Evolutionary conservation across 2,797 vertebrate genomes (phyloP), one percentile per base, ranked within the genome.

Genomic region (Epinephelus malabaricus): DNA sequence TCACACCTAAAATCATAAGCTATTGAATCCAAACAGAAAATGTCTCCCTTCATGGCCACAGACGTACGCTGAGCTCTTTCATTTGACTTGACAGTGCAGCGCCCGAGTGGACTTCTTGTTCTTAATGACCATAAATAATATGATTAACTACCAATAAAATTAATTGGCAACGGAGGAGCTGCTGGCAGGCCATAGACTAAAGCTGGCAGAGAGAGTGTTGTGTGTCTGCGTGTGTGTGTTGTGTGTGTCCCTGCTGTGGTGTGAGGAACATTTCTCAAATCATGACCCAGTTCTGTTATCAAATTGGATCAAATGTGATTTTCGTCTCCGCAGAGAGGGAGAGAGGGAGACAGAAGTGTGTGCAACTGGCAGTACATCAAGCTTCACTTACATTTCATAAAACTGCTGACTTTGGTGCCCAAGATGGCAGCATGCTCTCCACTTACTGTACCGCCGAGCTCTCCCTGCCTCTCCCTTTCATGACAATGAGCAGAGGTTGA

Each of bases 281-380:
- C 82, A 82, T 93, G 90, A 93, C 91, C 92, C 92, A 92, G 83
- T 94, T 94, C 90, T 91, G 87, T 83, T 92, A 89, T 91, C 91
- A 87, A 86, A 89, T 85, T 90, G 83, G 87, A 94, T 92, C 87
- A 88, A 90, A 93, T 88, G 75, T 78, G 91, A 85, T 90, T 90
- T 88, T 84, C 18, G 30, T 85, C 87, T 88, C 78, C 30, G 73
- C 21, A 79, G 79, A 88, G 63, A 70, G 62, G 77, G 77, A 86
- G 61, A 73, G 73, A 83, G 34, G 6, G 34, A 72, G 58, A 72
- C 27, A 83, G 76, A 88, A 85, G 84, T 79, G 88, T 76, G 72
- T 73, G 80, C 74, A 69, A 67, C 79, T 89, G 87, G 90, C 88
- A 82, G 86, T 11, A 81, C 89, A 86, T 88, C 88, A 86, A 89